Conservation (phyloP, 2,113 vertebrate species). For the Melanerpes formicivorus region DNA sequence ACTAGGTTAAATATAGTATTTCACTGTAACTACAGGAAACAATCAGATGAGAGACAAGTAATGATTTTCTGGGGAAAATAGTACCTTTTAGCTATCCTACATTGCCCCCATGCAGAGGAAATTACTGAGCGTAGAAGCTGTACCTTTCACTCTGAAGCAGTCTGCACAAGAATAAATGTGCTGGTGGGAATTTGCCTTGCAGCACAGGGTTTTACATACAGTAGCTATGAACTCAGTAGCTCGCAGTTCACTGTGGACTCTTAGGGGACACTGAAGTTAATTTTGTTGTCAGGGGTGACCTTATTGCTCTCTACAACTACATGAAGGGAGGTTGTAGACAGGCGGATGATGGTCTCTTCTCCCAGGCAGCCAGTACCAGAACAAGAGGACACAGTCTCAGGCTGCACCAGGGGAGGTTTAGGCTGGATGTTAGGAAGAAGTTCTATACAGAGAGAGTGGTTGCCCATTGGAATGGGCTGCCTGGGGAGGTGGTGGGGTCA, state of each 20-base stretch:
- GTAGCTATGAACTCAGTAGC: neutral
- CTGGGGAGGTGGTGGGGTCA: no score
- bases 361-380: no score
- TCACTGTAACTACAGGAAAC: neutral
- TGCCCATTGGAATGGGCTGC: no score
- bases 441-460: no score
- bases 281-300: neutral
- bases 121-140: neutral
- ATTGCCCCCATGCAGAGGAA: neutral
- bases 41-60: neutral
- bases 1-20: neutral
- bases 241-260: neutral
- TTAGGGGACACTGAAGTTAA: neutral
- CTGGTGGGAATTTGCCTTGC: neutral
- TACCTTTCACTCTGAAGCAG: neutral
- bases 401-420: no score
- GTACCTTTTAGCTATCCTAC: neutral
- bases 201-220: neutral
- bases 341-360: no score
- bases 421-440: no score
- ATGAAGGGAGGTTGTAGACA: no score
- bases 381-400: no score
- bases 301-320: no score
- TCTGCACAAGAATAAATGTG: neutral
- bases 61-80: neutral